Base-by-base conservation (phyloP, 2,888 invertebrate genomes). In the Flexamia atlantica region DNA sequence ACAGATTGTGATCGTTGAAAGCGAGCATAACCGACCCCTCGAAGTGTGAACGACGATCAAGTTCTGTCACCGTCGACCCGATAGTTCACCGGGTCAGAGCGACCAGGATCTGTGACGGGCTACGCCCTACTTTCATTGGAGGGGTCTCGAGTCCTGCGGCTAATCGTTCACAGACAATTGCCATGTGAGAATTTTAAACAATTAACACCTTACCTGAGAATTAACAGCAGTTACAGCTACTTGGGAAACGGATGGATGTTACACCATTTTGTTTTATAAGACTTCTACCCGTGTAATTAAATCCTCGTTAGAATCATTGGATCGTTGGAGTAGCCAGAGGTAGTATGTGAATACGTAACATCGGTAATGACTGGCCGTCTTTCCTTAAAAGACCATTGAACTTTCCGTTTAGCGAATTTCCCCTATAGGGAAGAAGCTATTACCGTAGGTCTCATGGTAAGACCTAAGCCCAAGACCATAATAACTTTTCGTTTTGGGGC, bases 11-110 rank as follows among this genome's bases (percentile, higher is more conserved):
- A 23, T 57, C 20, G 57, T 57, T 36, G 4, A 9, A 36, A n/a
- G 53, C 9, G 57, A 57, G 57, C 57, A 2, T 5, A 23, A 23
- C 57, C 23, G 4, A 57, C 23, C 23, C 23, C 57, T 23, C 23
- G 23, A 23, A 23, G 57, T 57, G 57, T 57, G 17, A 46, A 46
- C 17, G 46, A 46, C 46, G 17, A 46, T 12, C 46, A 46, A 17
- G 46, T 12, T 9, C 46, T 17, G 46, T 53, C 53, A 20, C 53
- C 53, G 53, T 7, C 3, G 3, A 30, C 64, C 64, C 28, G 57
- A n/a, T 57, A 68, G 68, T 40, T 36, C 72, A 72, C 72, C 40
- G 20, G 72, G 72, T 72, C 72, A 32, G 32, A 23, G 17, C 28
- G 68, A 42, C 7, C 40, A 40, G 40, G 40, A 72, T 40, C 72